A percentile compares a stretch with the other conserved stretches of the same genome.
Evolutionary conservation across 2,797 vertebrate species (phyloP).

Genomic region (Rhodeus uyekii): DNA sequence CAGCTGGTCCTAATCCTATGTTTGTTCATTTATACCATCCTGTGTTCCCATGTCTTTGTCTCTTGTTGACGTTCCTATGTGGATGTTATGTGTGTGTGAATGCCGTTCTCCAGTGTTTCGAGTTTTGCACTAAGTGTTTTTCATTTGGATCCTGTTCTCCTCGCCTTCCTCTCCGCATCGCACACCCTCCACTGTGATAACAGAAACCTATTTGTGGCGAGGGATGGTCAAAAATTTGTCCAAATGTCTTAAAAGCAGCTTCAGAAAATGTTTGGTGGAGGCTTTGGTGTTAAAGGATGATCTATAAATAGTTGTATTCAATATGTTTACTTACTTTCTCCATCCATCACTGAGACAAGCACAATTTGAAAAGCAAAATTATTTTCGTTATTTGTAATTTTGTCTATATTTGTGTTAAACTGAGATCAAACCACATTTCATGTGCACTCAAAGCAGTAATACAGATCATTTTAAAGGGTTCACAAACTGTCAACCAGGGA

Average conservation of each 20-base stretch:
- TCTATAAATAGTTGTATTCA: too few relatives aligned
- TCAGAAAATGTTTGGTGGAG: neutral
- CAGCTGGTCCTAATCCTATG: too few relatives aligned
- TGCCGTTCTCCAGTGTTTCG: too few relatives aligned
- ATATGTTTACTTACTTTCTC: neutral
- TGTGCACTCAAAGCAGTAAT: neutral
- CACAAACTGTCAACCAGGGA: neutral
- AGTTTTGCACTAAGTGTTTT: too few relatives aligned
- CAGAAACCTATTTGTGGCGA: neutral
- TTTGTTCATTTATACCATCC: too few relatives aligned
- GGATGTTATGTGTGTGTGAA: too few relatives aligned
- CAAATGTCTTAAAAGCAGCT: neutral
- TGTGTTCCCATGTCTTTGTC: too few relatives aligned
- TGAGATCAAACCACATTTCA: neutral
- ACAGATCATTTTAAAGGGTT: neutral
- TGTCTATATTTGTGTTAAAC: neutral
- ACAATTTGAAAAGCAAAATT: neutral
- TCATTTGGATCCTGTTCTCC: too few relatives aligned
- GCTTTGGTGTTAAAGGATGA: neutral
- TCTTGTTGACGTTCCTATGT: too few relatives aligned
- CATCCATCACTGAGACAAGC: too few relatives aligned
- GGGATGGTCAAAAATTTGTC: neutral
- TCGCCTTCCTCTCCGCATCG: too few relatives aligned
- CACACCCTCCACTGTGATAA: too few relatives aligned
- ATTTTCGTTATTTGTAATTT: neutral